Conservation (phyloP, 2,888 invertebrate species). For the Ochlodes sylvanus region DNA sequence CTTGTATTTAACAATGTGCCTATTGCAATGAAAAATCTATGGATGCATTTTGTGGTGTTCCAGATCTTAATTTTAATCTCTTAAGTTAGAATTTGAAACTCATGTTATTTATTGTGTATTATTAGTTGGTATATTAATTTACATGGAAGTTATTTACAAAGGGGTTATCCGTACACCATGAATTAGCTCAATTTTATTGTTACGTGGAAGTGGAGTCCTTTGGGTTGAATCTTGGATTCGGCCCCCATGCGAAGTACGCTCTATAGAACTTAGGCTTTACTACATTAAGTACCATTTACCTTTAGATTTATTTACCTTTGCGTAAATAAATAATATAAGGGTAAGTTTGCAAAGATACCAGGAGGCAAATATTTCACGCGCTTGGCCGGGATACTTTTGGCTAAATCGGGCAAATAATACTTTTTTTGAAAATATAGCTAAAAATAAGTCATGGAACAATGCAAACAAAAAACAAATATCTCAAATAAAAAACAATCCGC, state of each 20-base stretch:
- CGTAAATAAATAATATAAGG: constrained; percentile 21
- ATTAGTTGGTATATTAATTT: constrained; percentile 31
- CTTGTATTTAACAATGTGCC: not conserved
- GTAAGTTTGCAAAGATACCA: not conserved
- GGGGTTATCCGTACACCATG: constrained; percentile 19
- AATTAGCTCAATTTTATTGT: constrained; percentile 27
- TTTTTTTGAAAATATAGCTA: too few relatives aligned
- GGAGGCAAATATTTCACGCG: not conserved
- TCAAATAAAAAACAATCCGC: too few relatives aligned
- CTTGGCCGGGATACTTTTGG: not conserved
- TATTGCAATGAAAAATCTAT: constrained; percentile 13
- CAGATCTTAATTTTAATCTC: constrained; percentile 52
- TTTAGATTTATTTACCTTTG: constrained; percentile 22
- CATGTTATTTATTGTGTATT: constrained; percentile 49
- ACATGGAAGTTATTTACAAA: constrained; percentile 13
- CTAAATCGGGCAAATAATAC: too few relatives aligned
- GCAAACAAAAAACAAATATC: too few relatives aligned
- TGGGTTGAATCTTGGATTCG: not conserved
- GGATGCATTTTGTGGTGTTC: constrained; percentile 50
- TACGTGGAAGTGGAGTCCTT: constrained; percentile 9
- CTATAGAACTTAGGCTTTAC: constrained; percentile 14
- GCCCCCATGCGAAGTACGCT: constrained; percentile 7
- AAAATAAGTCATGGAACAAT: too few relatives aligned
- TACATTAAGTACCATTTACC: not conserved
- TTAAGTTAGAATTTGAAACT: constrained; percentile 51